Base-by-base conservation (phyloP, 2,888 invertebrate species). In the Arctia plantaginis region DNA sequence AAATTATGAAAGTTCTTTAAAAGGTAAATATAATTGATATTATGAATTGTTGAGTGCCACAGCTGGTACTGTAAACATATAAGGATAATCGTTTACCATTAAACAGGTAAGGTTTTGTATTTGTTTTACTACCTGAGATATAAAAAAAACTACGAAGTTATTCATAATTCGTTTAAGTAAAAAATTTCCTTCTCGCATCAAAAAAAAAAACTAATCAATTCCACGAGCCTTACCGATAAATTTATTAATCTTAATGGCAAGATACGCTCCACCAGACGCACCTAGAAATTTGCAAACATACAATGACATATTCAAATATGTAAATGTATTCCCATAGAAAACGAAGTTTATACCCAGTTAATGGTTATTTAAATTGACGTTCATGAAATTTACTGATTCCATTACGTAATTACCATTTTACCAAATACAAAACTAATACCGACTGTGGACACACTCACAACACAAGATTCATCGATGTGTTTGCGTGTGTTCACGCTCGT, bases 291-390 rank as follows among this genome's bases (percentile, higher is more conserved):
- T 64, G 33, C 20, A 64, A 64, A 64, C 51, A 51, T 66, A 66
- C 62, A 35, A 35, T 35, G 6, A 35, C 3, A 27, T 71, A 66
- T 39, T 39, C n/a, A 66, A 66, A 66, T 66, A n/a, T n/a, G n/a
- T n/a, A n/a, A 66, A 39, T 35, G 39, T 41, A 41, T 66, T 66
- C 27, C 41, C 41, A 66, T 41, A 66, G 23, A 66, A 66, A n/a
- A 66, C 66, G 66, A 6, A 64, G 33, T 64, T 27, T 64, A 20
- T 30, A 64, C 27, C 20, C 30, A 33, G 20, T 33, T 23, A 59
- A 10, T 27, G 27, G 13, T 23, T 65, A 65, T 65, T 33, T 33
- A 30, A 65, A 35, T 33, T 35, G 30, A 35, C 20, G 33, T 12
- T 20, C 35, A 35, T 33, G 20, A 20, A 65, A 65, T 18, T 33